phyloP scores from a whole-genome alignment of 2,888 invertebrate species.

The Leptinotarsa haldemani region DNA sequence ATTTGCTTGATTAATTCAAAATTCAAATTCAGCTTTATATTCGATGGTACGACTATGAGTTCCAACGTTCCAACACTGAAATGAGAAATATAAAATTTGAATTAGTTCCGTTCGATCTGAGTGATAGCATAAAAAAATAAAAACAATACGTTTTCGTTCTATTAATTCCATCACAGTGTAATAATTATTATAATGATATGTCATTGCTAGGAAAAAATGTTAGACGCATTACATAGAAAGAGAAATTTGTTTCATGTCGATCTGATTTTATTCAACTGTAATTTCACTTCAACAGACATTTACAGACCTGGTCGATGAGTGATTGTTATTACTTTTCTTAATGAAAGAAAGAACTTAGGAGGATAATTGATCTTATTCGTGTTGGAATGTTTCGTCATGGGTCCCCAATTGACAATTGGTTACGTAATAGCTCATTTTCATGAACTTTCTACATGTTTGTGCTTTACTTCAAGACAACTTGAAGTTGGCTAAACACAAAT shows the following conservation, averaged over 20 bases:
- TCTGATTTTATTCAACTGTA: conserved; percentile 15
- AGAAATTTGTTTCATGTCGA: conserved; percentile 25
- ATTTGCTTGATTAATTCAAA: no score
- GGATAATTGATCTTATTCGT: neutral
- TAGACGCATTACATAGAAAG: conserved; percentile 24
- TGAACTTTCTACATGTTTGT: no score
- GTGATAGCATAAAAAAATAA: conserved; percentile 17
- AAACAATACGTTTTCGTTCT: conserved; percentile 32
- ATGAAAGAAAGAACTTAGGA: neutral
- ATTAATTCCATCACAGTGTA: conserved; percentile 25
- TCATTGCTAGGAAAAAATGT: conserved; percentile 16
- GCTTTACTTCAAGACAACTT: no score
- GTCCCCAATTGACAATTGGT: no score
- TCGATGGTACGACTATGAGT: neutral
- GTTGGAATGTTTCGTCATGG: neutral
- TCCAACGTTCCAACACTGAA: neutral
- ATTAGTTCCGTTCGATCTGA: conserved; percentile 22
- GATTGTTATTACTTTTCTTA: neutral
- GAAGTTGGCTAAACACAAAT: no score
- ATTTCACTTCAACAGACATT: conserved; percentile 15
- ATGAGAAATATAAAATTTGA: neutral
- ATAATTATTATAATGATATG: conserved; percentile 23
- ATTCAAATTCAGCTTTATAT: no score
- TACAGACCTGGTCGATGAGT: neutral
- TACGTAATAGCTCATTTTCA: no score